Base-by-base conservation (phyloP, 2,797 vertebrate genomes). In the Brachymystax lenok region DNA sequence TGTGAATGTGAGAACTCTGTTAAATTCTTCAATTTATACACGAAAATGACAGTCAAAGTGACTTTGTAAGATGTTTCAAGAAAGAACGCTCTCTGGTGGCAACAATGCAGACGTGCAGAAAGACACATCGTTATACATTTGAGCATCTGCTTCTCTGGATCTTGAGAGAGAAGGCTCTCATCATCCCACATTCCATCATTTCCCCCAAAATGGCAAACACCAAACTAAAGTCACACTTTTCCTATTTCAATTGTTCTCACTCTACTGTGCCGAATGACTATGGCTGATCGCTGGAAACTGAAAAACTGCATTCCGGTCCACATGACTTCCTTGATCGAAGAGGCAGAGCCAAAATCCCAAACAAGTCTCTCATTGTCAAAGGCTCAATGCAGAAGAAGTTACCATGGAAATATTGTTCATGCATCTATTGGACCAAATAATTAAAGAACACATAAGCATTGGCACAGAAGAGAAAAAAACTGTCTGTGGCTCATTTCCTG, bases 341-440 rank as follows among this genome's bases (percentile, higher is more conserved):
- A 24, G 30, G 10, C 4, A 66, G 73, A 85, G 87, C 85, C 80
- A 86, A 90, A 88, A 94, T 86, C 87, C 87, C 89, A 86, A 93
- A 94, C 90, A 94, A 92, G 93, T 94, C 92, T 81, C 77, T 92
- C 93, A 93, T 95, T 95, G 94, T 96, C 92, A 84, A 52, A 73
- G 74, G 77, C 86, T 86, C 80, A 89, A 3, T 89, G 90, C 81
- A 88, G 92, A 89, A 87, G 21, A 88, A 56, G 95, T 97, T 95
- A 88, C 95, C 93, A 96, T 96, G 94, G 95, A 88, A 94, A 97
- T 95, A 46, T 86, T 69, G 64, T 90, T 84, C 85, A 92, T 93
- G 89, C 95, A 92, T 95, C 94, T 93, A 93, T 91, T 88, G 94
- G 89, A 92, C 88, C 94, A 27, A 94, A 90, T 92, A 93, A 96